Evolutionary conservation across 2,113 vertebrate genomes (phyloP), one percentile per base, ranked within the genome.

Genomic region (Mugil cephalus): DNA sequence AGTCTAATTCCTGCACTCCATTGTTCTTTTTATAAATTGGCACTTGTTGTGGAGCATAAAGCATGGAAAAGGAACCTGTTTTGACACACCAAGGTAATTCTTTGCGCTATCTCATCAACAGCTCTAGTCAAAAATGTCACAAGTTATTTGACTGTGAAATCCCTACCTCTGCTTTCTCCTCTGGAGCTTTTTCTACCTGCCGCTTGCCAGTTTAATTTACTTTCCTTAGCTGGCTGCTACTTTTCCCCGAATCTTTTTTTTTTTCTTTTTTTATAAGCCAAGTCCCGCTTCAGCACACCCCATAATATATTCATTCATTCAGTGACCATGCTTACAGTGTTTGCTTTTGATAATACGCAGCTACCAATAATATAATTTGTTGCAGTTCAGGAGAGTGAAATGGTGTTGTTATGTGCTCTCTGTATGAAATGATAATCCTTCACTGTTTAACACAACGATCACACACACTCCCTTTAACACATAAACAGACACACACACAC

Each of bases 101-200:
- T 85, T 89, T 77, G 66, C 46, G 21, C 76, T 74, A 80, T 72
- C 84, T 91, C 83, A 90, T 90, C 88, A 89, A 87, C 86, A 85
- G 88, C 74, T 85, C 66, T 24, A 82, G 86, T 91, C 85, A 88
- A 67, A 90, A 89, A 82, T 89, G 88, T 91, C 88, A 89, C 79
- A 85, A 85, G 84, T 85, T 86, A 79, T 88, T 86, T 92, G 76
- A 78, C 82, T 90, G 83, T 88, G 86, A 90, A 85, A 82, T 82
- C 76, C 64, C 54, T 77, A 64, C 82, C 61, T 74, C 62, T 17
- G 69, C 66, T 62, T 73, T 76, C 82, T 83, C 78, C 70, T 81
- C 73, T 21, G 53, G 62, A 77, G 72, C 72, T 74, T 67, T 56
- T 58, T 77, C 70, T 74, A 77, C 82, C 83, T 85, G 68, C 80